Base-by-base conservation (phyloP, 2,113 vertebrate species). In the Megaceryle torquata region DNA sequence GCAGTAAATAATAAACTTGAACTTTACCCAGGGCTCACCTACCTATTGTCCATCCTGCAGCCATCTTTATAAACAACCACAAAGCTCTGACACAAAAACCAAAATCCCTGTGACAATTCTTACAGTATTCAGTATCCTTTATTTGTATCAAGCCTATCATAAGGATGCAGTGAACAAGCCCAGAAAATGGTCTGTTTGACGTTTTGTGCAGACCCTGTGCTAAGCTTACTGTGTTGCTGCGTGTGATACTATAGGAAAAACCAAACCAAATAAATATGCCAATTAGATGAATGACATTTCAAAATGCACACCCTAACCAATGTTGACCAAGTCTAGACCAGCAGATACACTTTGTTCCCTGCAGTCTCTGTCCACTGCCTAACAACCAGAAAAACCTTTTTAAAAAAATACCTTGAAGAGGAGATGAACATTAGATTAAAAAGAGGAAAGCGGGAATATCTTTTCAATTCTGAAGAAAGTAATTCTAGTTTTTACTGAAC, bases 401-500 rank as follows among this genome's bases (percentile, higher is more conserved):
- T 28, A 20, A 11, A 53, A 31, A 53, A 22, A 15, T 16, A 21
- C 16, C 29, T 57, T 65, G 43, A 83, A 46, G 8, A n/a, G 17
- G 8, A 37, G 17, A 70, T 10, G 57, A 86, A 76, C 8, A 28
- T 59, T 48, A 60, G 20, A 82, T 51, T 33, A 70, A 10, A 46
- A 37, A 44, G 13, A 75, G 48, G 11, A 28, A 59, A 3, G 3
- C 6, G 46, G 33, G 13, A 76, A 76, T 4, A 59, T 35, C 10
- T 24, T 64, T 17, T 72, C 31, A 53, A 33, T 79, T 91, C 64
- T 53, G 41, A 65, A 76, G 22, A 85, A 78, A 82, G 31, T 21
- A 56, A 76, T 68, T 78, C 33, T 43, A 51, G 15, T 51, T 93
- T 83, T 83, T 77, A 83, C 71, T 80, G 54, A 90, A 68, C 82